Evolutionary conservation across 2,113 vertebrate genomes (phyloP).

Genomic region (Hystrix cristata): DNA sequence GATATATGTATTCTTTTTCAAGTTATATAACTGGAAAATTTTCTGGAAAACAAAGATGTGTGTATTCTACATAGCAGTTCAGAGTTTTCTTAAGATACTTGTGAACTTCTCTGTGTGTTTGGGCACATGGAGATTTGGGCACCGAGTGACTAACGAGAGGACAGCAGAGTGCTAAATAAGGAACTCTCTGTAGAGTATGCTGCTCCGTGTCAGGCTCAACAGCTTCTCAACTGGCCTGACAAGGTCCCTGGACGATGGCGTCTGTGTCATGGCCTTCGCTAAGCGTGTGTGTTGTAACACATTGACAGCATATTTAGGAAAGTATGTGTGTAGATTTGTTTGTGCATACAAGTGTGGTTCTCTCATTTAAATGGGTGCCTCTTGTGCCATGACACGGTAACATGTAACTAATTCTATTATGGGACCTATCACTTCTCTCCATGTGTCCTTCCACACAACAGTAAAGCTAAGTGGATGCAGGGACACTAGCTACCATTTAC

Average conservation of each 20-base stretch:
- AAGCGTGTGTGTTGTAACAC: neutral
- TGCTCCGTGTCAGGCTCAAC: neutral
- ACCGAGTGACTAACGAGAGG: neutral
- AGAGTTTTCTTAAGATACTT: neutral
- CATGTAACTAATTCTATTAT: neutral
- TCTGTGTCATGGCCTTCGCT: neutral
- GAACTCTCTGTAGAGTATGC: rapidly evolving
- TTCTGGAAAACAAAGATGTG: neutral
- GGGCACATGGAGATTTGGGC: neutral
- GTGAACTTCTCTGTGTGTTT: neutral
- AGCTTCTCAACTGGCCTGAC: neutral
- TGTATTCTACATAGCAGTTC: neutral
- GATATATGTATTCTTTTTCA: neutral
- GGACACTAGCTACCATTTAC: neutral
- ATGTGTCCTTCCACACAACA: neutral
- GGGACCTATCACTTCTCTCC: neutral
- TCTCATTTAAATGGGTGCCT: neutral
- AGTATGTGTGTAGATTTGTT: neutral
- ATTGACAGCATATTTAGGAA: neutral
- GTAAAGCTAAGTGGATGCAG: neutral
- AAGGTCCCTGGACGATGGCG: neutral
- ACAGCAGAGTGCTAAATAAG: neutral
- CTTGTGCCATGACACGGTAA: neutral
- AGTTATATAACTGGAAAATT: neutral
- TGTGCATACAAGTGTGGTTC: neutral